Evolutionary conservation across 1,140 invertebrate species (phyloP).

Genomic region (Harpegnathos saltator): DNA sequence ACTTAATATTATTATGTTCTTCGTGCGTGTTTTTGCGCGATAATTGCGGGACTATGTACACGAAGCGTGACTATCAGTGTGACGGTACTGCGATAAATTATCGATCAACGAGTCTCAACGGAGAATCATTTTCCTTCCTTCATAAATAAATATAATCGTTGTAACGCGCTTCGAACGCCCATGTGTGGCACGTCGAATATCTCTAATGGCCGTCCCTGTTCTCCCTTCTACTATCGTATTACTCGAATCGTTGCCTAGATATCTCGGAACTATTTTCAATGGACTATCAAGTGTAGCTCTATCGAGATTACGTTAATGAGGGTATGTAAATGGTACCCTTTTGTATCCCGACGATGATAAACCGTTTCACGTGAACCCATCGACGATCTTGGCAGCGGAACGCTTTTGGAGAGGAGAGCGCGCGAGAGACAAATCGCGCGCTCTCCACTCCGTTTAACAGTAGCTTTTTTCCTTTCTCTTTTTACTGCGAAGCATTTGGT

Average conservation of each 20-base stretch:
- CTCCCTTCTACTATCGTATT: background rate
- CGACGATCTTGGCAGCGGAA: background rate
- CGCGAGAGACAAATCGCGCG: background rate
- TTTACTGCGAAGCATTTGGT: background rate
- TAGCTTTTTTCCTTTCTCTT: background rate
- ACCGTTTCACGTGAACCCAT: background rate
- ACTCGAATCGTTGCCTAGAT: background rate
- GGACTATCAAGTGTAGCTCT: background rate
- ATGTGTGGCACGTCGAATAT: background rate
- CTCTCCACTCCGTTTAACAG: background rate
- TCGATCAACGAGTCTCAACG: background rate
- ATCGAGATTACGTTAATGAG: constrained; percentile 1
- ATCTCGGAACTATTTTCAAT: background rate
- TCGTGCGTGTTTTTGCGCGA: too few relatives aligned
- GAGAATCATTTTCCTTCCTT: background rate
- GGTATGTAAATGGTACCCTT: constrained; percentile 8
- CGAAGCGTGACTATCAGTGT: too few relatives aligned
- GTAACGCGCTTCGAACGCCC: background rate
- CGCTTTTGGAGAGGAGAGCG: background rate
- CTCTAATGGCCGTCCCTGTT: background rate
- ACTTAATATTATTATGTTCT: too few relatives aligned
- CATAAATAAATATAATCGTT: background rate
- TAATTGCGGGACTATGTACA: too few relatives aligned
- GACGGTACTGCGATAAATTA: background rate
- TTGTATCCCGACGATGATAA: background rate